Evolutionary conservation across 1,140 invertebrate genomes (phyloP), one percentile per base, ranked within the genome.

Genomic region (Ganaspis sp.): DNA sequence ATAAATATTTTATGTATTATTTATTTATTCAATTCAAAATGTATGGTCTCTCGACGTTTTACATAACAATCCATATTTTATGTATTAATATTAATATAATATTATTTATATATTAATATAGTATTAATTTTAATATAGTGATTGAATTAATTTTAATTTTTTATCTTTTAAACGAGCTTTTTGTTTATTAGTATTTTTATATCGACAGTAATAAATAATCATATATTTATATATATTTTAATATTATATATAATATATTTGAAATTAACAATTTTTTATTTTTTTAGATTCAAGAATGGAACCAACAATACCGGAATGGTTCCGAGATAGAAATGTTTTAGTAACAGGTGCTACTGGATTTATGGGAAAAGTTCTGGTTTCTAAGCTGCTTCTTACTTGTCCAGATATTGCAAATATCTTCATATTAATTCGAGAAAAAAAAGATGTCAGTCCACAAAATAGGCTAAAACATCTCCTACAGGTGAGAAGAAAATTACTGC

Each of bases 301-400:
- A 53, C 82, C 84, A 26, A 86, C 83, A 8, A 89, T 92, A 40
- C 40, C 88, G 0, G 90, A 92, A 64, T 95, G 94, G 91, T 95
- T 93, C 87, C 76, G 83, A 17, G 92, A 91, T 2, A 92, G 93
- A 77, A 91, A 89, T 70, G 85, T 96, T 11, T 85, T 94, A 11
- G 84, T 94, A 29, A 94, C 93, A 1, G 93, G 93, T 4, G 92
- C 87, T 1, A 95, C 94, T 2, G 95, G 95, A n/a, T 96, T 96
- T 85, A 92, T 96, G 88, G 95, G 95, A 6, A 96, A 96, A 87
- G 94, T 92, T 45, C 87, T 97, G 12, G 91, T 97, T 11, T 94
- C 95, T 79, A 97, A 97, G 86, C 83, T 97, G 6, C 88, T 97
- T 0, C 85, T 94, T 17, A 94, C 93, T 69, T 97, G 95, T 88